These are phyloP conservation scores for Halcyon badia DNA, from an alignment of 2,797 vertebrate genomes.

Conservation along the genomic window DNA sequence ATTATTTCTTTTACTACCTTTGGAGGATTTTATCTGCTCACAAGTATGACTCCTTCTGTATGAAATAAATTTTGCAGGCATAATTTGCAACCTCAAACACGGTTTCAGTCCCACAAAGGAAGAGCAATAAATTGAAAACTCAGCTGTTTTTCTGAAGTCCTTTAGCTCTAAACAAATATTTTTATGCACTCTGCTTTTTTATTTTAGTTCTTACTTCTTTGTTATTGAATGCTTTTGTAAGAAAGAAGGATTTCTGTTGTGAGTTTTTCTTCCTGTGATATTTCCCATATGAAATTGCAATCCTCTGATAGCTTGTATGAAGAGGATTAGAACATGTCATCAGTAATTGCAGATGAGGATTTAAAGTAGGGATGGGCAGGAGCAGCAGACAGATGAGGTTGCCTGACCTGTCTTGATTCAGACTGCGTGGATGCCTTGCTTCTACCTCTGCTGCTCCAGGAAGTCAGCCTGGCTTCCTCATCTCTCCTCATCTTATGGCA, in stretches of 20 bases:
- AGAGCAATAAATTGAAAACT: background rate
- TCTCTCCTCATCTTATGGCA: background rate
- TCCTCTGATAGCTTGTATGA: background rate
- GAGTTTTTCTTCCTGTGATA: background rate
- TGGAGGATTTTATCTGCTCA: background rate
- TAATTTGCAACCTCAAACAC: background rate
- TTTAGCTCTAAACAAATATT: slow-evolving; percentile 14
- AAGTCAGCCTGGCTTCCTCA: background rate
- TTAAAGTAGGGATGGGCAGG: background rate
- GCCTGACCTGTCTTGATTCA: background rate
- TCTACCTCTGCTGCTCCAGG: background rate
- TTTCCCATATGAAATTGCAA: background rate
- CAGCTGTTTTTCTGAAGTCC: background rate
- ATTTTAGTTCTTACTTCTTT: background rate
- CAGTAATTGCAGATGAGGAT: slow-evolving; percentile 1
- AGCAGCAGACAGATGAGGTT: background rate
- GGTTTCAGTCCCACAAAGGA: background rate
- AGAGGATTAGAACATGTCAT: slow-evolving; percentile 29
- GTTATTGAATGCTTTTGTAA: background rate
- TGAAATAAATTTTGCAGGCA: background rate
- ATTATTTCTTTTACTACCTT: slow-evolving; percentile 9
- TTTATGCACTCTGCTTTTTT: background rate
- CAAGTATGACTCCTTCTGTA: background rate
- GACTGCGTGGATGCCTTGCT: background rate
- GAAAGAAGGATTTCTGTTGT: background rate